phyloP scores from a whole-genome alignment of 1,140 invertebrate genomes.

The Sycophaga agraensis region DNA sequence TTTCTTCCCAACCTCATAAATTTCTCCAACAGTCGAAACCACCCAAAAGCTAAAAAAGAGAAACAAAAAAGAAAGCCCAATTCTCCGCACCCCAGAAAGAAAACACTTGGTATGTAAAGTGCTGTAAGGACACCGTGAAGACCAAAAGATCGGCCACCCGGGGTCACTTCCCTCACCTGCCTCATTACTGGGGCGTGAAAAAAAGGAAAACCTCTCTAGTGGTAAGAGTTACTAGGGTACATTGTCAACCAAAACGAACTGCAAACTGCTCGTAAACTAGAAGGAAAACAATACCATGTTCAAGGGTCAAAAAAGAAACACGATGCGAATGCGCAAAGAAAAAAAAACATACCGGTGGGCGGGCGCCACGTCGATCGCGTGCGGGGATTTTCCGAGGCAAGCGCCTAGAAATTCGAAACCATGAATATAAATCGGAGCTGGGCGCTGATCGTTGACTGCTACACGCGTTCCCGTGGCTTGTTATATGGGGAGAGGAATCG shows the following conservation, averaged over 20 bases:
- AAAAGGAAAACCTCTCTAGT: not conserved
- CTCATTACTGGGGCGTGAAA: no score
- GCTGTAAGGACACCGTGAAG: not conserved
- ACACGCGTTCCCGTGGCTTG: not conserved
- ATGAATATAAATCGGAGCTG: not conserved
- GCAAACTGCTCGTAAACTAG: slow-evolving; percentile 4
- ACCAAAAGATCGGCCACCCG: not conserved
- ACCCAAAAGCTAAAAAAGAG: not conserved
- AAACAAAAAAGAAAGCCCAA: not conserved
- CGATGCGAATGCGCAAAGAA: not conserved
- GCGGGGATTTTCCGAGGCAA: slow-evolving; percentile 4
- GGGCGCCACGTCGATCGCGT: not conserved
- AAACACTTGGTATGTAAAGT: slow-evolving; percentile 13
- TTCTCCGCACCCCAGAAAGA: not conserved
- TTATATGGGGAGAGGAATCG: not conserved
- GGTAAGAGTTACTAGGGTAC: not conserved
- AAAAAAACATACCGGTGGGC: not conserved
- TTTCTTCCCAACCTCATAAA: slow-evolving; percentile 1
- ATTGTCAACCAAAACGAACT: slow-evolving; percentile 2
- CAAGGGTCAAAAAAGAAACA: not conserved
- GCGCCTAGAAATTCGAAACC: not conserved
- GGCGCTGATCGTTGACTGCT: not conserved
- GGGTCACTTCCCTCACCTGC: no score
- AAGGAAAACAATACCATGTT: not conserved
- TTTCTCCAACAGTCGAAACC: not conserved